These are phyloP conservation scores for Tuberolachnus salignus DNA, from an alignment of 2,888 invertebrate species.

Conservation along the genomic window DNA sequence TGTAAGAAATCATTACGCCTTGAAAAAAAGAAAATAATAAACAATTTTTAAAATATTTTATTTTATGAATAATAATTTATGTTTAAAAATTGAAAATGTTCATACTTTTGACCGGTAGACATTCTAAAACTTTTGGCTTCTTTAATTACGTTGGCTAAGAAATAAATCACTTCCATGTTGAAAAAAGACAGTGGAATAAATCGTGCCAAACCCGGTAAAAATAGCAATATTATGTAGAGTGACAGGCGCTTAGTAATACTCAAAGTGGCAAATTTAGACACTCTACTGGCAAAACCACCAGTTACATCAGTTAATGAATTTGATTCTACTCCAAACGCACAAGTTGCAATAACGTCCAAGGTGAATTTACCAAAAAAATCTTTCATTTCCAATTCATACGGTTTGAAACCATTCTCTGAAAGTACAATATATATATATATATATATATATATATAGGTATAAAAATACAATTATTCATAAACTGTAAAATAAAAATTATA, in stretches of 20 bases:
- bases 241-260: slow-evolving; percentile 57
- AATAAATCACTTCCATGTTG: slow-evolving; percentile 59
- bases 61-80: background rate
- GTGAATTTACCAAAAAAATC: slow-evolving; percentile 67
- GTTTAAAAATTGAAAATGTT: slow-evolving; percentile 6
- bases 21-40: slow-evolving; percentile 20
- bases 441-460: too few species aligned
- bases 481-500: background rate
- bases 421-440: slow-evolving; percentile 8
- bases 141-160: slow-evolving; percentile 59
- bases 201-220: slow-evolving; percentile 58
- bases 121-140: slow-evolving; percentile 59
- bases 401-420: slow-evolving; percentile 60
- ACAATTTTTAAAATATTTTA: background rate
- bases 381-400: slow-evolving; percentile 65
- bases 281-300: slow-evolving; percentile 64
- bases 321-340: slow-evolving; percentile 68
- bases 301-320: slow-evolving; percentile 65
- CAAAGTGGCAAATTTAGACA: slow-evolving; percentile 59
- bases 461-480: too few species aligned
- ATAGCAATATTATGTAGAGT: slow-evolving; percentile 59
- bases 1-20: slow-evolving; percentile 59
- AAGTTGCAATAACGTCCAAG: slow-evolving; percentile 67
- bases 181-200: slow-evolving; percentile 59
- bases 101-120: slow-evolving; percentile 61